These are phyloP conservation scores for Psittacula echo DNA, from an alignment of 2,797 vertebrate genomes.

Conservation along the genomic window DNA sequence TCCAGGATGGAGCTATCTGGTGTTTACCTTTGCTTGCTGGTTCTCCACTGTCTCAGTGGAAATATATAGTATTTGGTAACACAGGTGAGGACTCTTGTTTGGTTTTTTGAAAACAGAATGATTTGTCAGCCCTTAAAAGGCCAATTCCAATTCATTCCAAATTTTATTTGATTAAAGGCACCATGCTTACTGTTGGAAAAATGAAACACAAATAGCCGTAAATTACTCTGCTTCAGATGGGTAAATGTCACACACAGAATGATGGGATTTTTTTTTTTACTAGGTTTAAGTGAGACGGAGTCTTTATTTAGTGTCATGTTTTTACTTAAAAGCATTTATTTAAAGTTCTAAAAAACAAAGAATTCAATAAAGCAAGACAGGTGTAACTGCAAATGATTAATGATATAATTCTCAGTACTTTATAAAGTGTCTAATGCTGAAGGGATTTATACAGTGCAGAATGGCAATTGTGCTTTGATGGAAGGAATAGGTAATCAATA, in stretches of 20 bases:
- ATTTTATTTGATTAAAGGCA: slow-evolving; percentile 31
- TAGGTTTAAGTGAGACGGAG: slow-evolving; percentile 53
- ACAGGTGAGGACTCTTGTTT: not conserved
- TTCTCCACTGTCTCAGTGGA: not conserved
- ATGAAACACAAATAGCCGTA: slow-evolving; percentile 20
- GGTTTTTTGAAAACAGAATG: not conserved
- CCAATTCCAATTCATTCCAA: slow-evolving; percentile 10
- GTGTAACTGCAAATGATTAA: slow-evolving; percentile 76
- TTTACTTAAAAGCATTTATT: slow-evolving; percentile 76
- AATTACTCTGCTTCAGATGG: slow-evolving; percentile 14
- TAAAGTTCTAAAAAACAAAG: slow-evolving; percentile 75
- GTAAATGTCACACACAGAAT: slow-evolving; percentile 5
- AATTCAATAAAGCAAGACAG: slow-evolving; percentile 68
- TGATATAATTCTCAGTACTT: slow-evolving; percentile 73
- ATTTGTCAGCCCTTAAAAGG: slow-evolving; percentile 15
- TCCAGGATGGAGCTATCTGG: not conserved
- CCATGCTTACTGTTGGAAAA: not conserved
- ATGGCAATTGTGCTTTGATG: slow-evolving; percentile 68
- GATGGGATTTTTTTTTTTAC: slow-evolving; percentile 2
- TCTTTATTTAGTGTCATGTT: slow-evolving; percentile 69
- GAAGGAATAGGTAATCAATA: slow-evolving; percentile 86
- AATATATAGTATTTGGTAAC: not conserved
- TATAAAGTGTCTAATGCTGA: slow-evolving; percentile 72
- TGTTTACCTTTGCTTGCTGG: not conserved
- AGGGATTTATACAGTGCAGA: slow-evolving; percentile 75